Conservation (phyloP, 2,113 vertebrate genomes). For the Thoracochromis brauschi region DNA sequence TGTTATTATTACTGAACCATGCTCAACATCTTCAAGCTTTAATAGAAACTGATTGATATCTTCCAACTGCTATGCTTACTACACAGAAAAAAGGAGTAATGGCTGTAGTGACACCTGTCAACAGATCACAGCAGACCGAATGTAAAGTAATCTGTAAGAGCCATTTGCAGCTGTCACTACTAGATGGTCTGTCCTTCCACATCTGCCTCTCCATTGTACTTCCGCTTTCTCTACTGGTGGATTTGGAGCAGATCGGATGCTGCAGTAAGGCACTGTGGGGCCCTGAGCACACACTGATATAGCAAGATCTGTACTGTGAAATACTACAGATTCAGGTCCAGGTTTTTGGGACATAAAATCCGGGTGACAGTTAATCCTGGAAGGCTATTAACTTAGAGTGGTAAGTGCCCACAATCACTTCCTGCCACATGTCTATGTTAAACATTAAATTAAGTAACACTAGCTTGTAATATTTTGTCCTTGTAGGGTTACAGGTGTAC, state of each 20-base stretch:
- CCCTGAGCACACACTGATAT: background rate
- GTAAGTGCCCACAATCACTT: background rate
- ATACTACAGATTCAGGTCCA: background rate
- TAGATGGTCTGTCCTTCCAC: background rate
- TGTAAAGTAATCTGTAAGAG: fast-evolving
- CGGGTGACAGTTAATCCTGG: background rate
- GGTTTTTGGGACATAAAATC: background rate
- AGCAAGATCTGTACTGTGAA: background rate
- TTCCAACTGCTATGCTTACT: background rate
- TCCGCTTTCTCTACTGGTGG: background rate
- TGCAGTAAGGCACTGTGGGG: fast-evolving
- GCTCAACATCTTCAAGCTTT: background rate
- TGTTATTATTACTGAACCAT: background rate
- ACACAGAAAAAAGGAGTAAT: background rate
- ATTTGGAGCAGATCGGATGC: background rate
- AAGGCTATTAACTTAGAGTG: background rate
- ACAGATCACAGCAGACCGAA: background rate
- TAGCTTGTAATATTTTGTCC: background rate
- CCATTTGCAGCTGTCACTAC: background rate
- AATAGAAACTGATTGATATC: background rate
- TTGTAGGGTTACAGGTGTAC: background rate
- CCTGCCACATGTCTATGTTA: background rate
- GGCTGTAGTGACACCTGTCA: background rate
- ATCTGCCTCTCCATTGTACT: background rate
- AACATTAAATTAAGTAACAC: background rate